phyloP scores from a whole-genome alignment of 2,888 invertebrate species.

The Loripinus fragilis region DNA sequence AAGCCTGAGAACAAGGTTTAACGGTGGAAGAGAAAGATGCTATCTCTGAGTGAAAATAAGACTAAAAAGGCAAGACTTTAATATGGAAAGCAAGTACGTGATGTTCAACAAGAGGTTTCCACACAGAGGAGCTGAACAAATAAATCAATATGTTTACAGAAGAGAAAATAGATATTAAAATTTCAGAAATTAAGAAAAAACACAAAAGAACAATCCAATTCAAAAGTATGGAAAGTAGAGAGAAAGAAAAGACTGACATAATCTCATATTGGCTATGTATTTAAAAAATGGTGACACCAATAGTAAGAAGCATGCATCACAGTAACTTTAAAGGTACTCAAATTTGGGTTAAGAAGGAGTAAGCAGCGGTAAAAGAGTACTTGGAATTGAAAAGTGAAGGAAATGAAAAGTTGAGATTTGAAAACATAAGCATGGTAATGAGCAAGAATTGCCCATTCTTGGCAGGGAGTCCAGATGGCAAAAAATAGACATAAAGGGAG shows the following conservation, averaged over 20 bases:
- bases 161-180: neutral
- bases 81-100: constrained; percentile 8
- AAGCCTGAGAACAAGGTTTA: neutral
- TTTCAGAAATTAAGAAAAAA: neutral
- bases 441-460: neutral
- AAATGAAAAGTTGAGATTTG: neutral
- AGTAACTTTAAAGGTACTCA: constrained; percentile 2
- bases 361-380: neutral
- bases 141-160: neutral
- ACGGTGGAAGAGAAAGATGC: constrained; percentile 10
- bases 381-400: neutral
- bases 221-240: constrained; percentile 18
- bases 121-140: neutral
- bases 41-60: neutral
- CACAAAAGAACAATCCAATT: constrained; percentile 16
- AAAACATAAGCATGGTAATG: neutral
- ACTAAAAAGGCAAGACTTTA: constrained; percentile 15
- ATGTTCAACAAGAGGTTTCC: constrained; percentile 3
- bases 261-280: constrained; percentile 29
- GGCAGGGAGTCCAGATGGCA: constrained; percentile 1
- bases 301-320: neutral
- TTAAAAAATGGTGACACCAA: no score
- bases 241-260: constrained; percentile 27
- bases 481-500: neutral
- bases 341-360: constrained; percentile 11